Base-by-base conservation (phyloP, 2,113 vertebrate genomes). In the Nerophis lumbriciformis region DNA sequence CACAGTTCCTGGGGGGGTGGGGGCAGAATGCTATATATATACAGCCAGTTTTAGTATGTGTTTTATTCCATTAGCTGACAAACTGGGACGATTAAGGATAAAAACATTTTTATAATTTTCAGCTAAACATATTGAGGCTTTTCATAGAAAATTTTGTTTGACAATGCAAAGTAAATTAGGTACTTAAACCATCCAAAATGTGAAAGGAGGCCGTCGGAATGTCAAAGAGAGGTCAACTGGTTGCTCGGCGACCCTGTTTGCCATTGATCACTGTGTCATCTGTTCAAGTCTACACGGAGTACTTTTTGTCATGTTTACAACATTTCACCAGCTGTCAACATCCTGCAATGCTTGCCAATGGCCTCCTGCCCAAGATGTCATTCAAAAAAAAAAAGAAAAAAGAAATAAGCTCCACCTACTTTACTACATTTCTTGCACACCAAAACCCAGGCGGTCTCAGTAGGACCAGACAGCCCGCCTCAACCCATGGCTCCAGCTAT, bases 401-500 rank as follows among this genome's bases (percentile, higher is more conserved):
- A 9, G 1, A 42, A 9, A 8, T 28, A 28, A 16, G 38, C 63
- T 48, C 67, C 72, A 12, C 82, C 80, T 69, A 68, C n/a, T 70
- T 65, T 71, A 66, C 58, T 81, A 75, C 76, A 83, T 84, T 83
- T 81, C 66, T 57, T 65, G 74, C 59, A 82, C 72, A 65, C 75
- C 82, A 82, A 76, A 76, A 76, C 76, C 68, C 10, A 53, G 71
- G 77, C 69, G 66, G 73, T 78, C 67, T 67, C 50, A 6, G 10
- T 9, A 61, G 77, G 69, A 5, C 71, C 79, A 87, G 86, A 86
- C 86, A 70, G 65, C 79, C 83, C 80, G 77, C 78, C 78, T 82
- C 71, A 65, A 72, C 66, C 76, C 72, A 71, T 82, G 88, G 81
- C 87, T 88, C 89, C 87, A 59, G 61, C 71, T 88, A 90, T 90